Percentiles rank a stretch among this genome's conserved stretches.
phyloP scores from a whole-genome alignment of 1,140 invertebrate genomes.

The Ephestia elutella region DNA sequence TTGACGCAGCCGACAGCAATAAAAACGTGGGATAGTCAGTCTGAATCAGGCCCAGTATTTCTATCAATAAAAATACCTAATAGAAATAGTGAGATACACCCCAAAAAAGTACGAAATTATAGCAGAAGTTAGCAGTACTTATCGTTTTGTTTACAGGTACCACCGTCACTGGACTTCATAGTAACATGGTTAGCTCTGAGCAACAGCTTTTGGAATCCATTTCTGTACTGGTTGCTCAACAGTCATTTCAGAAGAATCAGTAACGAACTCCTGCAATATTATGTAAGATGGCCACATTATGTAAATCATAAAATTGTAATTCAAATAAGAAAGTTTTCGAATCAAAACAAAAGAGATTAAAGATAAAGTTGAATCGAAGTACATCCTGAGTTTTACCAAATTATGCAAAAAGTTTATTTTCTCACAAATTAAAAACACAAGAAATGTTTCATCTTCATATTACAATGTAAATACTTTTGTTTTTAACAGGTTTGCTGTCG shows the following conservation, averaged over 20 bases:
- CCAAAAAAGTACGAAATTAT: neutral
- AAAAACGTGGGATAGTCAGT: too few species aligned
- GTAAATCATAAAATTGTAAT: neutral
- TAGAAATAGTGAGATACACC: too few species aligned
- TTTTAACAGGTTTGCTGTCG: conserved; percentile 63
- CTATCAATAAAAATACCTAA: too few species aligned
- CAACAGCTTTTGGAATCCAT: conserved; percentile 91
- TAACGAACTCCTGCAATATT: conserved; percentile 82
- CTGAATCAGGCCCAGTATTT: too few species aligned
- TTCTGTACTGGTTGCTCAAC: conserved; percentile 90
- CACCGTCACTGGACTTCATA: conserved; percentile 85
- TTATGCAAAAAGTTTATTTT: conserved; percentile 1
- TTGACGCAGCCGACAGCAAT: too few species aligned
- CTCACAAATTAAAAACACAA: neutral
- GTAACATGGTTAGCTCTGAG: conserved; percentile 90
- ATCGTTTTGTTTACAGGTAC: conserved; percentile 77
- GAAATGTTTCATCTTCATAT: neutral
- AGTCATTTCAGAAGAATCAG: conserved; percentile 88
- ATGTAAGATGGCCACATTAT: conserved; percentile 73
- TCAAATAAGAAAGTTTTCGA: neutral
- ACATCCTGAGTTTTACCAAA: neutral
- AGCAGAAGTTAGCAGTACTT: neutral
- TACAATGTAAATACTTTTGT: conserved; percentile 12
- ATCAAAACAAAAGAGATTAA: conserved; percentile 11
- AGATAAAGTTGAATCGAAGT: neutral